Conservation (phyloP, 2,113 vertebrate species). For the Seriola rivoliana region DNA sequence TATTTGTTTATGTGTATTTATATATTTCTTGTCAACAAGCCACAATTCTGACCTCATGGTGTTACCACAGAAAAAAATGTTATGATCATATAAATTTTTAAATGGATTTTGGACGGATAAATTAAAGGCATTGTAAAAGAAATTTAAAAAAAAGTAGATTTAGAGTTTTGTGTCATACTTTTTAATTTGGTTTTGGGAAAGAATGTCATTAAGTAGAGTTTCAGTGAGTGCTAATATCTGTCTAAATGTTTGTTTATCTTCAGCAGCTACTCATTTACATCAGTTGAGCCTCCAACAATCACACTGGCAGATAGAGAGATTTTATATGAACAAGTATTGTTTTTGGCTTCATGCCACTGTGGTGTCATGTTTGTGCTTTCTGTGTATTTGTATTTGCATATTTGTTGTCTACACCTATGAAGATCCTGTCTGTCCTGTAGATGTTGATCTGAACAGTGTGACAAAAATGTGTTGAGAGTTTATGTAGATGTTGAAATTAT, state of each 20-base stretch:
- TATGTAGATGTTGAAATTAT: neutral
- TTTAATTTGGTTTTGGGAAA: constrained; percentile 23
- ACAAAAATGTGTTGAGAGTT: neutral
- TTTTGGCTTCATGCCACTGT: constrained; percentile 6
- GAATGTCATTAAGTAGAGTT: constrained; percentile 17
- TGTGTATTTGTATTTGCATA: constrained; percentile 2
- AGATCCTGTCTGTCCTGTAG: neutral
- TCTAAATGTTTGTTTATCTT: constrained; percentile 52
- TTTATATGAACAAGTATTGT: constrained; percentile 33
- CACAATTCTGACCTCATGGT: neutral
- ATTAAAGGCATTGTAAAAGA: too few species aligned
- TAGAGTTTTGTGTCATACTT: neutral
- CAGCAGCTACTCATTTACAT: constrained; percentile 46
- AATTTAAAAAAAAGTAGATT: too few species aligned
- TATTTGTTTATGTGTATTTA: neutral
- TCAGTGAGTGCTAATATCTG: constrained; percentile 46
- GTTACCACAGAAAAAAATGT: neutral
- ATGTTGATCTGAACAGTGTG: neutral
- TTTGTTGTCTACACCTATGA: neutral
- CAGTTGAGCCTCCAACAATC: constrained; percentile 30
- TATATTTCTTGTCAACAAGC: neutral
- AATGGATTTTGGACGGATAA: neutral
- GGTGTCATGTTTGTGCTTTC: neutral
- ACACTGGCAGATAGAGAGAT: constrained; percentile 25
- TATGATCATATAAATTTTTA: neutral